Base-by-base conservation (phyloP, 2,113 vertebrate genomes). In the Cariama cristata region DNA sequence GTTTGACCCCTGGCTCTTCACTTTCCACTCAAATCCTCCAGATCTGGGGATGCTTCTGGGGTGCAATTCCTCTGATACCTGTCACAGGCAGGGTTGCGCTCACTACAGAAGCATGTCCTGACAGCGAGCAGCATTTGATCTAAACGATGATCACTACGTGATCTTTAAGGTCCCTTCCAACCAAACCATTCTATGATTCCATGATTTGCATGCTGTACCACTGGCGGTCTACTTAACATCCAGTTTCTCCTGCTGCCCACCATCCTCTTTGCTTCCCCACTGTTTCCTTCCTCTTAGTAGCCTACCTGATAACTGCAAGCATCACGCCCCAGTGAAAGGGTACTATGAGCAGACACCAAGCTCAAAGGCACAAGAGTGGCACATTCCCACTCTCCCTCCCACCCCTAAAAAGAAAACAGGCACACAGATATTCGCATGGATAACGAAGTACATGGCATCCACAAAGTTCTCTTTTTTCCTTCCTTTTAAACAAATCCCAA, bases 371-470 rank as follows among this genome's bases (percentile, higher is more conserved):
- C n/a, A 30, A 6, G 33, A 45, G 9, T 40, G 77, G 49, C 66
- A 55, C 35, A 18, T 50, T 69, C 44, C 38, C 86, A 56, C 67
- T 56, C 62, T 63, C 68, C 67, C 62, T 88, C 87, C 90, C 74
- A 64, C 74, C 74, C 33, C 60, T 88, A 59, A 42, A 94, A 95
- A 68, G 50, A 45, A 84, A 94, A 71, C 9, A 82, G 32, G 44
- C 42, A 94, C 42, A 81, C 22, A 66, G 11, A 9, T 33, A 72
- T 89, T 86, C 80, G 68, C 42, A 91, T 3, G 52, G 58, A 80
- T 56, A 72, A 93, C 1, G 0, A 87, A 84, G 42, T 28, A 72
- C 22, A 33, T 4, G 23, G 64, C 35, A 79, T 18, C 5, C n/a
- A 42, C 6, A 1, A 85, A 47, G 11, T 52, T 74, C 2, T 40